Evolutionary conservation across 2,113 vertebrate species (phyloP).

Genomic region (Marmota monax): DNA sequence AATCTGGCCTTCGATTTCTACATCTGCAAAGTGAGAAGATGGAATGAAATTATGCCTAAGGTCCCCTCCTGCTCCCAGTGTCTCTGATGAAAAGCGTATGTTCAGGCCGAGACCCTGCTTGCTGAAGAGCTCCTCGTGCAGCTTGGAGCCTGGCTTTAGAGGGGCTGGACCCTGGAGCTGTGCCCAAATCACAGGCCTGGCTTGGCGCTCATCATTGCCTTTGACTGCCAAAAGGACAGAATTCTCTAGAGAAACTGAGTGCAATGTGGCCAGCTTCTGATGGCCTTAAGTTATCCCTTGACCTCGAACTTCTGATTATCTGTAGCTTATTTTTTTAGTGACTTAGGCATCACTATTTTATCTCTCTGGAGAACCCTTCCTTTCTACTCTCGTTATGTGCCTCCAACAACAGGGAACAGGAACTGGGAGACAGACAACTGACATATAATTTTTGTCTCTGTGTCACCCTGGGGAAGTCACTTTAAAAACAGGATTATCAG

Average conservation of each 20-base stretch:
- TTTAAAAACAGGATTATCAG: background rate
- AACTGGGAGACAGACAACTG: background rate
- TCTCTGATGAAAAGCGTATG: slow-evolving; percentile 68
- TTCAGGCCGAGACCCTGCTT: background rate
- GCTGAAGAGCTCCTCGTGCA: background rate
- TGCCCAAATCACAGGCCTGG: background rate
- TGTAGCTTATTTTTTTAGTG: slow-evolving; percentile 55
- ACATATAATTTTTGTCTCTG: background rate
- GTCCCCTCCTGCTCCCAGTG: background rate
- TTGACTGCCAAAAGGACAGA: slow-evolving; percentile 70
- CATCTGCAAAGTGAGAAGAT: slow-evolving; percentile 37
- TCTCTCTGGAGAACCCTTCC: slow-evolving; percentile 40
- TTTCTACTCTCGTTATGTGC: background rate
- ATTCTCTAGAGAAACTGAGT: slow-evolving; percentile 63
- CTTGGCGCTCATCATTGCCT: background rate
- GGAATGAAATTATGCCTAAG: slow-evolving; percentile 42
- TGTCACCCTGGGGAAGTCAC: background rate
- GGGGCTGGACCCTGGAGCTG: slow-evolving; percentile 35
- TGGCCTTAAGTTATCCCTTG: slow-evolving; percentile 77
- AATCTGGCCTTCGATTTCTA: background rate
- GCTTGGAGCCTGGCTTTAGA: background rate
- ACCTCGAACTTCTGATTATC: slow-evolving; percentile 67
- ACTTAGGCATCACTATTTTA: slow-evolving; percentile 1
- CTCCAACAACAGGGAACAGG: background rate
- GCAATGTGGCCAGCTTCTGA: slow-evolving; percentile 57